These are phyloP conservation scores for Hyperoplus lanceolatus DNA, from an alignment of 2,797 vertebrate species.

Conservation along the genomic window DNA sequence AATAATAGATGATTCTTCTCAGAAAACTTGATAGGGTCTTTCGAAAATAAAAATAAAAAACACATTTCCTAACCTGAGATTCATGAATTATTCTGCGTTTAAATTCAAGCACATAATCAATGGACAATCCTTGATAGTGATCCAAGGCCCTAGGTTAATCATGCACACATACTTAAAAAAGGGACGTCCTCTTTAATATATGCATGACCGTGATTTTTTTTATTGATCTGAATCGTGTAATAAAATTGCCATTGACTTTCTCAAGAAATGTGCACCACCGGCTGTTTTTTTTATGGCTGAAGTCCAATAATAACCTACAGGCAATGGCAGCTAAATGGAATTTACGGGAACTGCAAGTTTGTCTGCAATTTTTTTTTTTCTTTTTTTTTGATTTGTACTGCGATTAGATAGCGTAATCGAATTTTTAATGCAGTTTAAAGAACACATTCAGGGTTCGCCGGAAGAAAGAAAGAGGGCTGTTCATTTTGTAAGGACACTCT, in stretches of 20 bases:
- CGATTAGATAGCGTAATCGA: conserved; percentile 38
- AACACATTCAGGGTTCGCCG: not conserved
- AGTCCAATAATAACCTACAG: conserved; percentile 45
- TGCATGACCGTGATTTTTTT: conserved; percentile 6
- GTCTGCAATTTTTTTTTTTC: conserved; percentile 29
- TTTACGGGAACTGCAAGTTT: conserved; percentile 42
- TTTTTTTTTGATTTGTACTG: conserved; percentile 22
- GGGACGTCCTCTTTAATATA: not conserved
- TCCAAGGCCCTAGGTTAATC: conserved; percentile 29
- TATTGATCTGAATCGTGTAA: conserved; percentile 18
- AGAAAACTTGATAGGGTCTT: not conserved
- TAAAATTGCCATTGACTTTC: conserved; percentile 17
- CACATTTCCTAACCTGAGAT: conserved; percentile 3
- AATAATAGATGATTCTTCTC: conserved; percentile 20
- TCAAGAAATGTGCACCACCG: conserved; percentile 14
- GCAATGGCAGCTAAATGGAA: conserved; percentile 49
- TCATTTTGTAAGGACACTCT: not conserved
- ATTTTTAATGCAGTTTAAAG: conserved; percentile 34
- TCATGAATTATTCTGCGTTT: conserved; percentile 56
- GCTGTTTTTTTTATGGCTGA: conserved; percentile 38
- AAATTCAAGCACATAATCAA: conserved; percentile 56
- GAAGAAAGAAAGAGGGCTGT: not conserved
- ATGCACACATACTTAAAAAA: conserved; percentile 36
- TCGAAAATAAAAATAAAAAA: not conserved
- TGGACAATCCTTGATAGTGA: conserved; percentile 38